Evolutionary conservation across 1,140 invertebrate genomes (phyloP), one percentile per base, ranked within the genome.

Genomic region (Philopotamus ludificatus): DNA sequence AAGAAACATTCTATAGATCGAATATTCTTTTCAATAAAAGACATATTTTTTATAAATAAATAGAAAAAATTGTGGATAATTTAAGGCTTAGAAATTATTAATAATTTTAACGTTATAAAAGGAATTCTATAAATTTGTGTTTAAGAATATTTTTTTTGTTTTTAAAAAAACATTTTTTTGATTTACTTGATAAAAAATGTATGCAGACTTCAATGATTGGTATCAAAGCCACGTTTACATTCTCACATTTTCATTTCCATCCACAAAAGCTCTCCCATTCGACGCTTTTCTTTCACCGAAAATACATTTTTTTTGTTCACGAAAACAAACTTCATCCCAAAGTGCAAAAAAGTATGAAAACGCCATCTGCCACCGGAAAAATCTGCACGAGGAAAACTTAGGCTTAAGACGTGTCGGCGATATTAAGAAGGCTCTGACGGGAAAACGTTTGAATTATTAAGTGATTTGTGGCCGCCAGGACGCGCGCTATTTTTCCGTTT

Each of bases 381-480:
- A 49, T 49, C 47, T 21, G 47, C 47, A 21, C 8, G 51, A 54
- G 44, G 51, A 54, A 54, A 54, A 54, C 51, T 54, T 54, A 25
- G 20, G 18, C 47, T 16, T 12, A 10, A 50, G 20, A 62, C 60
- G 47, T 62, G 60, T 62, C 28, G 23, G 44, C 28, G 44, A 20
- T 62, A 50, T 62, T 62, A 62, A 62, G 26, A 50, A 50, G 45
- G 60, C 51, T 4, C 10, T 41, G 41, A 44, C 10, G 26, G 28
- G 57, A 18, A 28, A 51, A 26, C 28, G 60, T 28, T 62, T 62
- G 60, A 62, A 62, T 62, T 62, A 62, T 62, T 62, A 62, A 62
- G 60, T 62, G 60, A 62, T 62, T 62, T 62, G 60, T 62, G 60
- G 45, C 44, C 45, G 12, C 21, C 26, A 20, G 23, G 60, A 62